Base-by-base conservation (phyloP, 2,888 invertebrate species). In the Nomada flava region DNA sequence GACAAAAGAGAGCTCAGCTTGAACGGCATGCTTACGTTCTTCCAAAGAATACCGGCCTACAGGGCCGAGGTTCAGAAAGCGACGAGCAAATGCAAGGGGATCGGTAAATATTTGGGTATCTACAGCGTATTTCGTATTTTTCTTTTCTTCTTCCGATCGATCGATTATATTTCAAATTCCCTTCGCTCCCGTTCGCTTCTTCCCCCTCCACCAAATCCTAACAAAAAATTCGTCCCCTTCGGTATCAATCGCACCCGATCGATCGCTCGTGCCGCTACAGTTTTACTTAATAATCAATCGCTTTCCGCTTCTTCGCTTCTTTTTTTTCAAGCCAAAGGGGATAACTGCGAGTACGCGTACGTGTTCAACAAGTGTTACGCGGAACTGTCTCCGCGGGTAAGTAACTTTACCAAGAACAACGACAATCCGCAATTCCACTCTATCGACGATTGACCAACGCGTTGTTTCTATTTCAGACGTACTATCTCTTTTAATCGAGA, bases 321-420 rank as follows among this genome's bases (percentile, higher is more conserved):
- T 7, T 47, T 70, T 29, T 29, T 72, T 50, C 18, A 83, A 94
- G 93, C 90, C 3, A 91, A 91, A 7, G 91, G 92, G 3, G 93
- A 93, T 75, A 90, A 91, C 65, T 94, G 93, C 86, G 91, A 93
- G 59, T 92, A 92, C 75, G 93, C 93, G 26, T 93, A 92, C 76
- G 90, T 89, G 55, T 93, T 94, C 86, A 93, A 94, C 82, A 91
- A 90, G 79, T 94, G 93, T 81, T 93, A 93, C 74, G 91, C 92
- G 23, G 83, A 85, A 80, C 71, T 83, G 74, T 93, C 93, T 18
- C 92, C 92, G 18, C 90, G 87, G 85, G 92, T 92, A 71, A 87
- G 91, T 86, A 65, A 18, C 13, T 42, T 62, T 2, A 1, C 4
- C 0, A 10, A 4, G 5, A 11, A 23, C 1, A 2, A 47, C 1